Base-by-base conservation (phyloP, 1,140 invertebrate genomes). In the Physella acuta region DNA sequence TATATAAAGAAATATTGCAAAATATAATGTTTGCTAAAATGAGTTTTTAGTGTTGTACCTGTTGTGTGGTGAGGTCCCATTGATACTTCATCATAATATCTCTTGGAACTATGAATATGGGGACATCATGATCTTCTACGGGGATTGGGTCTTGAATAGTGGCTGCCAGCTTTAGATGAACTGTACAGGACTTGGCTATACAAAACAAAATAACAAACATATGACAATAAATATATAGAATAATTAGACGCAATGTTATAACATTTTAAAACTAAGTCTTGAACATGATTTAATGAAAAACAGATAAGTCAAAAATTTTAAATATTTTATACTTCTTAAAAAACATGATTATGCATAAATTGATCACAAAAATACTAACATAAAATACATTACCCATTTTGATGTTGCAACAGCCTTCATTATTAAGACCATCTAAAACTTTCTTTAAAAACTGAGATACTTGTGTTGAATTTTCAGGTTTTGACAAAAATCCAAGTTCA, bases 41-140 rank as follows among this genome's bases (percentile, higher is more conserved):
- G n/a, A n/a, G n/a, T n/a, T n/a, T n/a, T n/a, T n/a, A n/a, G n/a
- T n/a, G n/a, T n/a, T 16, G 3, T 73, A 87, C 86, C 81, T 93
- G 85, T 81, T 95, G 91, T 4, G 94, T 97, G 3, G 95, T 97
- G 30, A 97, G 88, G 85, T 97, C 94, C 94, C 94, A 97, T 62
- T 92, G 90, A 78, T 90, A 88, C 66, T 82, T 80, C 30, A 83
- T 87, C 88, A 80, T 83, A 81, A 79, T 86, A 83, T 76, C 89
- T 87, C 51, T 92, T 49, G 78, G 79, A 56, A 75, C 75, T 5
- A 79, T 86, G 76, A 96, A 90, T 37, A 97, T 89, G 0, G 95
- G 95, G 2, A 98, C 95, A 85, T 96, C 92, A 84, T 94, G 92
- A 85, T 96, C 94, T 60, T 90, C 86, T 3, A 97, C 93, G 16